Conservation (phyloP, 2,888 invertebrate genomes). For the Masnerella sp. region DNA sequence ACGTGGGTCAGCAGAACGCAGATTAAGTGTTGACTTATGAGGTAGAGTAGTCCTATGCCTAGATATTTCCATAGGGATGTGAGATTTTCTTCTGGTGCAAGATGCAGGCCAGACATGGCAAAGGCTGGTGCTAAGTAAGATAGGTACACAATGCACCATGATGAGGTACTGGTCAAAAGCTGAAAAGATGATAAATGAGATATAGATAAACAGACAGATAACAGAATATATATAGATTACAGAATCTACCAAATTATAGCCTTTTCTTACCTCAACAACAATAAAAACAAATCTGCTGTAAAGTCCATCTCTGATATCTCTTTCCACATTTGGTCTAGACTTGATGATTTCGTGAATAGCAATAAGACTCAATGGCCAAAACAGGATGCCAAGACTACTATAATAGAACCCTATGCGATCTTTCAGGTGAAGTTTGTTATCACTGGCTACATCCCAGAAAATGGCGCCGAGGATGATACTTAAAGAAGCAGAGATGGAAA, state of each 20-base stretch:
- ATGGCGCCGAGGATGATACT: slow-evolving; percentile 91
- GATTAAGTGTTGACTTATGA: slow-evolving; percentile 72
- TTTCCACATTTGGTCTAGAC: slow-evolving; percentile 82
- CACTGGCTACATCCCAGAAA: slow-evolving; percentile 91
- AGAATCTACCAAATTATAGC: not conserved
- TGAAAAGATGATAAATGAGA: slow-evolving; percentile 77
- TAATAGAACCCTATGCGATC: slow-evolving; percentile 93
- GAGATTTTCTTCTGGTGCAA: slow-evolving; percentile 70
- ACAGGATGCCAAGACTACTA: slow-evolving; percentile 86
- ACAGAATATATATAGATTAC: no score
- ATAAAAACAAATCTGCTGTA: slow-evolving; percentile 90
- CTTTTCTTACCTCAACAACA: slow-evolving; percentile 83
- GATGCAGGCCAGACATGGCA: slow-evolving; percentile 91
- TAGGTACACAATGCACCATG: slow-evolving; percentile 88
- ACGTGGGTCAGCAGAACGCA: slow-evolving; percentile 71
- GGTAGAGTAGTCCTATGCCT: slow-evolving; percentile 70
- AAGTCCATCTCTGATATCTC: slow-evolving; percentile 88
- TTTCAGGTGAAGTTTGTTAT: slow-evolving; percentile 85
- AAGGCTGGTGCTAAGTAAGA: slow-evolving; percentile 93
- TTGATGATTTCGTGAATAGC: slow-evolving; percentile 76
- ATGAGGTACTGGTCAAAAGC: slow-evolving; percentile 88
- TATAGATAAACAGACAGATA: not conserved
- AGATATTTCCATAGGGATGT: slow-evolving; percentile 74
- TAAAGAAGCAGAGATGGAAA: slow-evolving; percentile 88
- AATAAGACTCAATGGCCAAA: slow-evolving; percentile 84